Percentiles rank a stretch among this genome's conserved stretches.
These are phyloP conservation scores for Proterorhinus semilunaris DNA, from an alignment of 2,113 vertebrate genomes.

Conservation along the genomic window DNA sequence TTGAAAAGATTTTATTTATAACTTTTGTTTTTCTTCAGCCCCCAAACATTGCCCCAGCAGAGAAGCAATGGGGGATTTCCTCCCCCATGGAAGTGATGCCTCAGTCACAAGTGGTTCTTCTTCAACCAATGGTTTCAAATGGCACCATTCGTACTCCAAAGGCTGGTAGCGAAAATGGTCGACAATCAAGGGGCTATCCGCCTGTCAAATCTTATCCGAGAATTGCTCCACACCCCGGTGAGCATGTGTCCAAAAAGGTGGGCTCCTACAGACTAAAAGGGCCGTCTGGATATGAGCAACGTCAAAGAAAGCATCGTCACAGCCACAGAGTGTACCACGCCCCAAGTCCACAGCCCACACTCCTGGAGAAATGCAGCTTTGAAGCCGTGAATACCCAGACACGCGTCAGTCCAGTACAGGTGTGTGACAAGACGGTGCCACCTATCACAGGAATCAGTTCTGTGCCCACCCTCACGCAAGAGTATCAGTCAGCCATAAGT, in stretches of 20 bases:
- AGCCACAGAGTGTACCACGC: constrained; percentile 40
- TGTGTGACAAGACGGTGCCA: constrained; percentile 22
- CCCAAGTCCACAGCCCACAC: constrained; percentile 23
- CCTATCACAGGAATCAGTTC: constrained; percentile 18
- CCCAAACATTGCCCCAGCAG: constrained; percentile 47
- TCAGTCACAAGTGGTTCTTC: constrained; percentile 83
- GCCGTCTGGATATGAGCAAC: constrained; percentile 37
- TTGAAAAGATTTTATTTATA: background rate
- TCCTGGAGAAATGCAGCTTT: constrained; percentile 19
- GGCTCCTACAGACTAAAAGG: constrained; percentile 44
- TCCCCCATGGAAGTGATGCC: constrained; percentile 84
- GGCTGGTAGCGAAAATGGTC: constrained; percentile 67
- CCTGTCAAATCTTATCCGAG: constrained; percentile 87
- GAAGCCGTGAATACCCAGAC: constrained; percentile 20
- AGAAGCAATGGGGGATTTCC: constrained; percentile 85
- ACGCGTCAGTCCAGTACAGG: constrained; percentile 22
- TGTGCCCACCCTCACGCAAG: constrained; percentile 24
- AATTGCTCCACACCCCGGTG: constrained; percentile 85
- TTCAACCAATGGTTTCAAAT: constrained; percentile 80
- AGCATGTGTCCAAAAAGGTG: constrained; percentile 50
- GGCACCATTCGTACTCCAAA: constrained; percentile 60
- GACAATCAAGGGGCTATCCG: constrained; percentile 77
- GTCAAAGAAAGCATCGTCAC: constrained; percentile 46
- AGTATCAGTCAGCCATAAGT: constrained; percentile 28
- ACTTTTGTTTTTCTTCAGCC: constrained; percentile 43